These are phyloP conservation scores for Chymomyza procnemis DNA, from an alignment of 2,888 invertebrate species.

Conservation along the genomic window DNA sequence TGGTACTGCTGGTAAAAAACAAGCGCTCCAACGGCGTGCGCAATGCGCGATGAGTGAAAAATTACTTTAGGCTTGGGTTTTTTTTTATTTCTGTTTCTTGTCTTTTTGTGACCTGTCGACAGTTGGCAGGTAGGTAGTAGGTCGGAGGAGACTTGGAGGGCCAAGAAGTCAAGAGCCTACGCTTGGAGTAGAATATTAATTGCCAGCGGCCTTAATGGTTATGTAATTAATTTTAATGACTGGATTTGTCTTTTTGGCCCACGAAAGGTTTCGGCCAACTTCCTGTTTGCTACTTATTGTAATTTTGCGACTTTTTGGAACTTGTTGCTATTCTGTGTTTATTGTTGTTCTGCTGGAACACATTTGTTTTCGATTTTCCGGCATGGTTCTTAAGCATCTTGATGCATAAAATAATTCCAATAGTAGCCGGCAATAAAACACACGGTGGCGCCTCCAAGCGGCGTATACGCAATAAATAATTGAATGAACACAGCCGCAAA, in stretches of 20 bases:
- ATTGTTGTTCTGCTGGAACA: neutral
- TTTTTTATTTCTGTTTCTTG: neutral
- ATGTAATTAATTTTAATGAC: constrained; percentile 71
- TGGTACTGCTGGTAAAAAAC: neutral
- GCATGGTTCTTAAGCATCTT: neutral
- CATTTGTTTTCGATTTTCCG: neutral
- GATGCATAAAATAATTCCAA: neutral
- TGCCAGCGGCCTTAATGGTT: constrained; percentile 64
- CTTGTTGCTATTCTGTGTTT: neutral
- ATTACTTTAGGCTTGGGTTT: constrained; percentile 15
- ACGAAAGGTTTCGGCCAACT: neutral
- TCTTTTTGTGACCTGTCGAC: constrained; percentile 1
- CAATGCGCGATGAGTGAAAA: neutral
- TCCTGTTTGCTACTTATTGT: neutral
- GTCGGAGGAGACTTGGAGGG: neutral
- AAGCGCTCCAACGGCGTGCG: neutral
- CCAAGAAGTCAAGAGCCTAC: neutral
- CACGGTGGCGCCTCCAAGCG: neutral
- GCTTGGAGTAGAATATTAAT: constrained; percentile 44
- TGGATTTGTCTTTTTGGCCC: constrained; percentile 33
- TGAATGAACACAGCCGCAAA: neutral
- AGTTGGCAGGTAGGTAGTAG: neutral
- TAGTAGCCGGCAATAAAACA: neutral
- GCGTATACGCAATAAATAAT: neutral
- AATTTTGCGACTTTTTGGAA: neutral